These are phyloP conservation scores for Cheilinus undulatus DNA, from an alignment of 2,113 vertebrate species.

Conservation along the genomic window DNA sequence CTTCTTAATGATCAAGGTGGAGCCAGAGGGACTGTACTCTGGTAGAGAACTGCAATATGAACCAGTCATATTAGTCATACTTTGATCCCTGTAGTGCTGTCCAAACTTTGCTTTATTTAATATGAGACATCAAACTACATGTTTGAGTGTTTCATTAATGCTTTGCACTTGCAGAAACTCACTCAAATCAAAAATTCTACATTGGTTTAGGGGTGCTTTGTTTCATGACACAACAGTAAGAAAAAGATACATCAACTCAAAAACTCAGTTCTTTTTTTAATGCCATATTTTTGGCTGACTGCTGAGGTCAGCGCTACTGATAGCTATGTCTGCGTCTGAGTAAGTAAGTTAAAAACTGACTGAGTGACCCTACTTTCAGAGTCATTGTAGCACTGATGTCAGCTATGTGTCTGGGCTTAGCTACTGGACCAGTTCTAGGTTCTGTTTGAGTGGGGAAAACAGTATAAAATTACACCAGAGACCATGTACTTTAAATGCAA, in stretches of 20 bases:
- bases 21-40: conserved; percentile 30
- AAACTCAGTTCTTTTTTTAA: conserved; percentile 3
- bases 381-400: no score
- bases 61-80: conserved; percentile 23
- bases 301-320: no score
- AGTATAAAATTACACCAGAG: no score
- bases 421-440: no score
- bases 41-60: conserved; percentile 15
- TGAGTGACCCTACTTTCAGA: no score
- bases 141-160: conserved; percentile 11
- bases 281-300: background rate
- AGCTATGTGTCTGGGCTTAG: no score
- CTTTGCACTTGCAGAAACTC: background rate
- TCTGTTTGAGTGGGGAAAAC: no score
- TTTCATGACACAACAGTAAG: conserved; percentile 6
- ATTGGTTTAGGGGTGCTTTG: conserved; percentile 14
- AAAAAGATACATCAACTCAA: conserved; percentile 7
- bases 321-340: no score
- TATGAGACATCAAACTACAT: conserved; percentile 24
- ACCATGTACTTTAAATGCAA: no score
- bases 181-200: background rate
- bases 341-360: no score
- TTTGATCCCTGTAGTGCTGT: conserved; percentile 25
- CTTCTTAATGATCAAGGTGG: conserved; percentile 51
- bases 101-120: conserved; percentile 9